Percentiles rank a stretch among this genome's conserved stretches.
These are phyloP conservation scores for Siniperca obscura DNA, from an alignment of 2,797 vertebrate species.

Conservation along the genomic window DNA sequence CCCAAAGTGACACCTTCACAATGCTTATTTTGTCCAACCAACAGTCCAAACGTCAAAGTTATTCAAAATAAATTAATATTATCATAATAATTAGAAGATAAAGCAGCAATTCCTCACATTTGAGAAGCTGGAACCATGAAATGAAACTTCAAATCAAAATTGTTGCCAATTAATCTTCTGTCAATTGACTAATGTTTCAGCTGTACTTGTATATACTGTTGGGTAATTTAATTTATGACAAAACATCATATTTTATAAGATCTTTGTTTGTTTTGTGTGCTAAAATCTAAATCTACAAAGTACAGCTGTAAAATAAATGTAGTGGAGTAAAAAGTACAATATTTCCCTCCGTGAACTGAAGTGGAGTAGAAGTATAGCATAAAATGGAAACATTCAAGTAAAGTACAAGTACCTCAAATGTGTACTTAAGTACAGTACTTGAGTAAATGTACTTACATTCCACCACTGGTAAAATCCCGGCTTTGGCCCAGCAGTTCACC, in stretches of 20 bases:
- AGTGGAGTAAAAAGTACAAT: not conserved
- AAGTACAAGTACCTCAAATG: not conserved
- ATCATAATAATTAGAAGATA: not conserved
- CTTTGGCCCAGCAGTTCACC: not conserved
- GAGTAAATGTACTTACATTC: not conserved
- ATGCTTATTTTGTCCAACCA: not conserved
- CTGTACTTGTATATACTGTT: not conserved
- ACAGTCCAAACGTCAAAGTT: not conserved
- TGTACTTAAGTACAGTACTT: not conserved
- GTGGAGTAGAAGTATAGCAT: not conserved
- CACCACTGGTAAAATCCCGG: not conserved
- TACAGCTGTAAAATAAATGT: no score
- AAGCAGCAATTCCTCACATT: not conserved
- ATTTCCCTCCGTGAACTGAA: not conserved
- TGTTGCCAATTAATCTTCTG: no score
- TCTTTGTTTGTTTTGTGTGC: not conserved
- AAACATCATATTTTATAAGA: not conserved
- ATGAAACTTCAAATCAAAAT: no score
- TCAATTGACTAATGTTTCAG: not conserved
- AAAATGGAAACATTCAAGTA: not conserved
- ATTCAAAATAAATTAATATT: not conserved
- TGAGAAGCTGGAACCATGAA: not conserved
- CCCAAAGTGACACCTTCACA: not conserved
- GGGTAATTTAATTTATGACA: not conserved
- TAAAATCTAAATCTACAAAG: not conserved